These are phyloP conservation scores for Listronotus bonariensis DNA, from an alignment of 1,140 invertebrate genomes.

Conservation along the genomic window DNA sequence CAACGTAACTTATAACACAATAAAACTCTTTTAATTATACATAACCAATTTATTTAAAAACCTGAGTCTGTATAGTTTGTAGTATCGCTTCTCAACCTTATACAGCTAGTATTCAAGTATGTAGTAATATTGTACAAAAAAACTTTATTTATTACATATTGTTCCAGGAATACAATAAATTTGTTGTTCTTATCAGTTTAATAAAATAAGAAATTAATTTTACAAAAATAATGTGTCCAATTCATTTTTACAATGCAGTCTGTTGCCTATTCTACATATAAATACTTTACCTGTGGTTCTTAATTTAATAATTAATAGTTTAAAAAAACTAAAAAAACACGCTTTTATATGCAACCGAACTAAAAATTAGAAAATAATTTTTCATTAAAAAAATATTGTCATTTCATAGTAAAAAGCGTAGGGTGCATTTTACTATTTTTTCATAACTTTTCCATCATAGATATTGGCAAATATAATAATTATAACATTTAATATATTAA, in stretches of 20 bases:
- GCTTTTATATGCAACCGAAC: no score
- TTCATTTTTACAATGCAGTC: not conserved
- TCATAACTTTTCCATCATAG: no score
- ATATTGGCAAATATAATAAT: no score
- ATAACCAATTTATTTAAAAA: constrained; percentile 19
- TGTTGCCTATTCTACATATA: not conserved
- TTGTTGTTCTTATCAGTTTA: constrained; percentile 42
- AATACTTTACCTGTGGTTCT: constrained; percentile 32
- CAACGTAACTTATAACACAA: not conserved
- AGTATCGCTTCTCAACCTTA: constrained; percentile 50
- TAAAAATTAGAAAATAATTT: no score
- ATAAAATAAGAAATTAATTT: constrained; percentile 20
- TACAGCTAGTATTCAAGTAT: not conserved
- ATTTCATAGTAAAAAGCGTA: no score
- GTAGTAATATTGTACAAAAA: constrained; percentile 20
- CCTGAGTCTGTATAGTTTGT: not conserved
- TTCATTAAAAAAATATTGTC: no score
- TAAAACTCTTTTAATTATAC: not conserved
- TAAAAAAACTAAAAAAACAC: no score
- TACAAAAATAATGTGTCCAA: no score
- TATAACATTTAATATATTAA: no score
- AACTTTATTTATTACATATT: not conserved
- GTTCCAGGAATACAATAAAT: not conserved
- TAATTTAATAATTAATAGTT: no score
- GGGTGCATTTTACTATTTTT: no score